Conservation (phyloP, 1,140 invertebrate genomes). For the Trypoxylus dichotomus region DNA sequence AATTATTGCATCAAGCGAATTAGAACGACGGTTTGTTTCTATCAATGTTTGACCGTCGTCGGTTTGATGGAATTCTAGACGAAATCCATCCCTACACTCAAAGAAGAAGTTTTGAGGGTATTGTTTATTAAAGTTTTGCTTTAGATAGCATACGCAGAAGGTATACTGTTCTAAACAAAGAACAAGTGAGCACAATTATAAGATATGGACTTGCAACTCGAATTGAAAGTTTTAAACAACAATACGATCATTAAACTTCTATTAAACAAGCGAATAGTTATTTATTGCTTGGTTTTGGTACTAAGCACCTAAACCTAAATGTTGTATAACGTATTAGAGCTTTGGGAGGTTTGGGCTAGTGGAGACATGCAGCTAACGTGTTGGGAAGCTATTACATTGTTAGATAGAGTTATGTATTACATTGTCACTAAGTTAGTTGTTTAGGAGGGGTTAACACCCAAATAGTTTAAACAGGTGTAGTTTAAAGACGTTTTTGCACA, state of each 20-base stretch:
- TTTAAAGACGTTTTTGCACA: too few relatives aligned
- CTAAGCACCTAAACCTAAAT: background rate
- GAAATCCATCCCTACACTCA: background rate
- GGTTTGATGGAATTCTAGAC: background rate
- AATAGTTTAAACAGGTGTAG: too few relatives aligned
- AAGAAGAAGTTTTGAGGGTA: background rate
- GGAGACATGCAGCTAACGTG: constrained; percentile 1
- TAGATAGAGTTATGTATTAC: background rate
- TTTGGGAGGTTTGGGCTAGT: background rate
- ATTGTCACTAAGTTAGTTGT: background rate
- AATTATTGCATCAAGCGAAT: constrained; percentile 24
- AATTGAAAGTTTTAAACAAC: background rate
- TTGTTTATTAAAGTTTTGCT: background rate
- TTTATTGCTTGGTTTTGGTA: constrained; percentile 3
- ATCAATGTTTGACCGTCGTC: background rate
- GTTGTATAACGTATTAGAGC: constrained; percentile 2
- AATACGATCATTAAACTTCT: background rate
- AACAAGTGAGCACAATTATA: background rate
- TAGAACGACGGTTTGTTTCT: constrained; percentile 8
- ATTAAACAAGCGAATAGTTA: background rate
- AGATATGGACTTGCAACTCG: too few relatives aligned
- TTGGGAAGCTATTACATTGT: background rate
- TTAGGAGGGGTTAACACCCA: background rate
- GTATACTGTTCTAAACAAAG: background rate
- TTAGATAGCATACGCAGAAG: background rate